Percentiles rank a stretch among this genome's conserved stretches.
Conservation (phyloP, 1,140 invertebrate genomes). For the Steinernema feltiae region DNA sequence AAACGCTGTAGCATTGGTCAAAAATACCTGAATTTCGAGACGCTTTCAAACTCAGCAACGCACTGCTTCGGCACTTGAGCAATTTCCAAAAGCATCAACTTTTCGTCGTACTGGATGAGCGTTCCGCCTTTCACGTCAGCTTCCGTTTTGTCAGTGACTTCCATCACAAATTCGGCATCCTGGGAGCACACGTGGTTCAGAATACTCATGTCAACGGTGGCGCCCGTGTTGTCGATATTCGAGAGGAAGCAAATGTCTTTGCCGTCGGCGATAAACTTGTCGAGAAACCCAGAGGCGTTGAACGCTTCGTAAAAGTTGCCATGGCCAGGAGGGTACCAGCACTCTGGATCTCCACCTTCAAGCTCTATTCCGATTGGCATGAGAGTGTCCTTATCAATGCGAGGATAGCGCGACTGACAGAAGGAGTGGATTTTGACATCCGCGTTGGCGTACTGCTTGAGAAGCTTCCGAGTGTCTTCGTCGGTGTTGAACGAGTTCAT, state of each 20-base stretch:
- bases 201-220: constrained; percentile 79
- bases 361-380: constrained; percentile 78
- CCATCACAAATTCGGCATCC: constrained; percentile 86
- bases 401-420: constrained; percentile 73
- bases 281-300: constrained; percentile 81
- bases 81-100: constrained; percentile 90
- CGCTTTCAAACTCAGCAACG: constrained; percentile 93
- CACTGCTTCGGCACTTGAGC: constrained; percentile 97
- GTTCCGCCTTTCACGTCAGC: constrained; percentile 99
- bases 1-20: not conserved
- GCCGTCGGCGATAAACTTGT: constrained; percentile 75
- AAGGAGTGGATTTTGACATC: constrained; percentile 72
- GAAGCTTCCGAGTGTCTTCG: constrained; percentile 85
- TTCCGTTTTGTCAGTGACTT: constrained; percentile 96
- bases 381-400: constrained; percentile 86
- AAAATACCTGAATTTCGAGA: constrained; percentile 83
- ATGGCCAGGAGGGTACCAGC: constrained; percentile 97
- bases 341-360: constrained; percentile 69
- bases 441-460: constrained; percentile 89
- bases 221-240: constrained; percentile 98
- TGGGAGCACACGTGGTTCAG: constrained; percentile 43
- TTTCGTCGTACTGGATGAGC: constrained; percentile 89
- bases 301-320: constrained; percentile 98
- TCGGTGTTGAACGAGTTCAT: constrained; percentile 99
- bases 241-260: constrained; percentile 79